phyloP scores from a whole-genome alignment of 2,113 vertebrate genomes.

The Hiodon tergisus region DNA sequence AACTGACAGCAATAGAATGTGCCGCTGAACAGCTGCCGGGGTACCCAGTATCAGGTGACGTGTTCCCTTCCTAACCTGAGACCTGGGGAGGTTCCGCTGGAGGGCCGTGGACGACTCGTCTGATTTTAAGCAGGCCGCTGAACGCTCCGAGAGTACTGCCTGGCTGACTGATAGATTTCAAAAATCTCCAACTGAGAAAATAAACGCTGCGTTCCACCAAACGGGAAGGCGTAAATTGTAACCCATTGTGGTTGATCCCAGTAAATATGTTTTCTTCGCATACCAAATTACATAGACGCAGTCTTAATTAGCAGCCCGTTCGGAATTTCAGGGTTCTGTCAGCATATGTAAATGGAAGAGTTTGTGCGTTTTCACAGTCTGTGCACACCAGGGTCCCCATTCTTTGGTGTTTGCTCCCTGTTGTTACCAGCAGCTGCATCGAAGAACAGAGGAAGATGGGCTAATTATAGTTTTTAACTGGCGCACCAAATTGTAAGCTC shows the following conservation, averaged over 20 bases:
- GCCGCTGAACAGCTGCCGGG: too few relatives aligned
- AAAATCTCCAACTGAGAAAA: conserved; percentile 9
- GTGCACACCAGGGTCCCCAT: background rate
- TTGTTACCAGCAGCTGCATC: conserved; percentile 15
- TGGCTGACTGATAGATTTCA: background rate
- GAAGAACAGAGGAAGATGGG: conserved; percentile 23
- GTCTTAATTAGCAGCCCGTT: conserved; percentile 9
- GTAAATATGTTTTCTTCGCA: background rate
- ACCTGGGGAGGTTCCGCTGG: too few relatives aligned
- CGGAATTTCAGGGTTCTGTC: background rate
- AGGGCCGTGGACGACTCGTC: too few relatives aligned
- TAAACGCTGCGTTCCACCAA: background rate
- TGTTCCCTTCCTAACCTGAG: too few relatives aligned
- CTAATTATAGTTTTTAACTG: conserved; percentile 29
- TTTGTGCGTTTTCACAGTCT: conserved; percentile 10
- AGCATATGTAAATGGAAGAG: background rate
- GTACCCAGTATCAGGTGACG: too few relatives aligned
- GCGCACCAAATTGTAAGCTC: conserved; percentile 19
- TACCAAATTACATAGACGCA: background rate
- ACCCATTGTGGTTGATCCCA: background rate
- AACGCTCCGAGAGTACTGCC: background rate
- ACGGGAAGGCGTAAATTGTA: conserved; percentile 6
- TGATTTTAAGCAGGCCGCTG: background rate
- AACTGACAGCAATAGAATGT: too few relatives aligned
- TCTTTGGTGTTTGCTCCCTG: background rate